phyloP scores from a whole-genome alignment of 2,797 vertebrate species.

The Buceros bicornis region DNA sequence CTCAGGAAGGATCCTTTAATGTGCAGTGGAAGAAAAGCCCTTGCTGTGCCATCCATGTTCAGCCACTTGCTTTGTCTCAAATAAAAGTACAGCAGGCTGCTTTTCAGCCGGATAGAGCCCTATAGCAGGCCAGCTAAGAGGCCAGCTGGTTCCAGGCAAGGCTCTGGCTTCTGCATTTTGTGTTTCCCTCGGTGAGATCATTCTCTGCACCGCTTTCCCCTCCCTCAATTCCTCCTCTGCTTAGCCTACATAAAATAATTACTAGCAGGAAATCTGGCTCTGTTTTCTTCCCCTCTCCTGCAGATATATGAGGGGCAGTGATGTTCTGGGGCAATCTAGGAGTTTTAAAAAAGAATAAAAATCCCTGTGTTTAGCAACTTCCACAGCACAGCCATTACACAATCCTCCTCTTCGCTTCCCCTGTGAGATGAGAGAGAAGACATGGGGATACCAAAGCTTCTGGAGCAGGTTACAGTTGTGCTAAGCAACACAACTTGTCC shows the following conservation, averaged over 20 bases:
- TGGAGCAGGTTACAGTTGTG: background rate
- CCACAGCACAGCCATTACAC: rapidly evolving
- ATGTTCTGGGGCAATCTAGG: background rate
- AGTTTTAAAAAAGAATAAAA: background rate
- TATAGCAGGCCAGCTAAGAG: background rate
- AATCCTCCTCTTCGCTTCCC: rapidly evolving
- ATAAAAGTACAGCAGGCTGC: background rate
- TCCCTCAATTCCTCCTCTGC: background rate
- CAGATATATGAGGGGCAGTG: too few relatives aligned
- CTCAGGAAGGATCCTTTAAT: background rate
- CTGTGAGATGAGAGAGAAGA: background rate
- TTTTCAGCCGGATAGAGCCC: background rate
- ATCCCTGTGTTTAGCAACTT: background rate
- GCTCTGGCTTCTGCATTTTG: background rate
- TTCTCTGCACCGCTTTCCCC: background rate
- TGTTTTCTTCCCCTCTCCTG: background rate
- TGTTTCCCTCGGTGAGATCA: background rate
- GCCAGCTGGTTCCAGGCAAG: constrained; percentile 23
- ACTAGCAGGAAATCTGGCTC: background rate
- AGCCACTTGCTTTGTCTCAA: background rate
- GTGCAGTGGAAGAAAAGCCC: background rate
- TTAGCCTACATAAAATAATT: background rate
- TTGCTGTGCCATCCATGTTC: background rate
- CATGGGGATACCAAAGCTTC: background rate
- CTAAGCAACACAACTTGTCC: background rate